These are phyloP conservation scores for Climacteris rufus DNA, from an alignment of 2,113 vertebrate species.

Conservation along the genomic window DNA sequence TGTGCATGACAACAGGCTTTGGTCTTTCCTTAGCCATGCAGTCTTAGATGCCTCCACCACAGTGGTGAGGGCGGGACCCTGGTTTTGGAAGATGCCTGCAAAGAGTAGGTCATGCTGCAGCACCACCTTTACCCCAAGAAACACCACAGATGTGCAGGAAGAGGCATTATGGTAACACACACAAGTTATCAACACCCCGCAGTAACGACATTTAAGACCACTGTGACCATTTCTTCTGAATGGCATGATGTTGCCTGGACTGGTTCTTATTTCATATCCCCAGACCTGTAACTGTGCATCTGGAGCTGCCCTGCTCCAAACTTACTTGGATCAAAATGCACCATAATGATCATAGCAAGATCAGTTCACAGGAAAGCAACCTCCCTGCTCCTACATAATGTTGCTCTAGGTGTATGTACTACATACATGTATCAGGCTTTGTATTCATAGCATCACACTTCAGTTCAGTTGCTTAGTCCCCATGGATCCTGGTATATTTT, in stretches of 20 bases:
- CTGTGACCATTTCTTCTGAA: not conserved
- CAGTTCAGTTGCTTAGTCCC: not conserved
- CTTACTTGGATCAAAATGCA: not conserved
- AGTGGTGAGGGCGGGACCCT: fast-evolving
- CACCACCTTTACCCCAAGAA: not conserved
- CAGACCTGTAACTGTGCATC: not conserved
- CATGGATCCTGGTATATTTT: not conserved
- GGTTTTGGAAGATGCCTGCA: not conserved
- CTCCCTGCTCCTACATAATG: not conserved
- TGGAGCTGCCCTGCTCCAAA: not conserved
- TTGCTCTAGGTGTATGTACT: not conserved
- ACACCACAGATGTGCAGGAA: not conserved
- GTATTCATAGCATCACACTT: not conserved
- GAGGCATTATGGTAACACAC: not conserved
- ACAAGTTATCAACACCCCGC: not conserved
- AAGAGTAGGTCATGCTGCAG: not conserved
- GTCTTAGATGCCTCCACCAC: not conserved
- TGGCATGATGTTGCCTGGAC: not conserved
- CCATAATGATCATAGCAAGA: fast-evolving
- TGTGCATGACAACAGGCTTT: not conserved
- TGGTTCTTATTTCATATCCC: not conserved
- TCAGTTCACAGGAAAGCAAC: not conserved
- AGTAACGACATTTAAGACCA: not conserved
- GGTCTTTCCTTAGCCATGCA: not conserved
- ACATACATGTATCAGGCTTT: not conserved